Percentiles rank a stretch among this genome's conserved stretches.
Conservation (phyloP, 2,888 invertebrate genomes). For the Heliothis peltigera region DNA sequence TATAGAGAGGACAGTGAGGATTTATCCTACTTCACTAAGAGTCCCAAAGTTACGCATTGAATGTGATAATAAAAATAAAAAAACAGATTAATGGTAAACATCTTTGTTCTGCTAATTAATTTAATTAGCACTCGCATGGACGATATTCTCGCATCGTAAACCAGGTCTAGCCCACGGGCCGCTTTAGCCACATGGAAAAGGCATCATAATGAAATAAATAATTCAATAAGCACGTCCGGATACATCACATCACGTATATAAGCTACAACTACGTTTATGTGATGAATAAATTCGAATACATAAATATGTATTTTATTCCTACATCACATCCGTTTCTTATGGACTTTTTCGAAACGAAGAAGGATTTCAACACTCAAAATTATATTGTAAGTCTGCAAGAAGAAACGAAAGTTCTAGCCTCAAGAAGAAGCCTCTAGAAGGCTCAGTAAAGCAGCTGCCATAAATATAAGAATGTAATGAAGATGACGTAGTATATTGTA, state of each 20-base stretch:
- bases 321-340: too few relatives aligned
- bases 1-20: too few relatives aligned
- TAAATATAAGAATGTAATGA: too few relatives aligned
- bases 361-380: too few relatives aligned
- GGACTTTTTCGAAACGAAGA: too few relatives aligned
- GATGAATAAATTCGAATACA: background rate
- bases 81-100: background rate
- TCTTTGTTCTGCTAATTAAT: constrained; percentile 5
- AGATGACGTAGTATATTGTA: too few relatives aligned
- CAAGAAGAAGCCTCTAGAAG: too few relatives aligned
- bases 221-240: constrained; percentile 7
- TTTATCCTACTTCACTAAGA: too few relatives aligned
- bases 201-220: constrained; percentile 8
- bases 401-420: too few relatives aligned
- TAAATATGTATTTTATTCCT: background rate
- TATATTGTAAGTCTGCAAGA: too few relatives aligned
- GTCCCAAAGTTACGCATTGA: background rate
- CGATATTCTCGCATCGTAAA: constrained; percentile 20
- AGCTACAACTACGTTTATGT: background rate
- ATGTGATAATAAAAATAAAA: background rate
- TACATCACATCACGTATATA: background rate
- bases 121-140: constrained; percentile 8
- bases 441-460: too few relatives aligned
- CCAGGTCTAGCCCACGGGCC: background rate
- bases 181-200: constrained; percentile 20